Conservation (phyloP, 1,140 invertebrate species). For the Ostrea edulis region DNA sequence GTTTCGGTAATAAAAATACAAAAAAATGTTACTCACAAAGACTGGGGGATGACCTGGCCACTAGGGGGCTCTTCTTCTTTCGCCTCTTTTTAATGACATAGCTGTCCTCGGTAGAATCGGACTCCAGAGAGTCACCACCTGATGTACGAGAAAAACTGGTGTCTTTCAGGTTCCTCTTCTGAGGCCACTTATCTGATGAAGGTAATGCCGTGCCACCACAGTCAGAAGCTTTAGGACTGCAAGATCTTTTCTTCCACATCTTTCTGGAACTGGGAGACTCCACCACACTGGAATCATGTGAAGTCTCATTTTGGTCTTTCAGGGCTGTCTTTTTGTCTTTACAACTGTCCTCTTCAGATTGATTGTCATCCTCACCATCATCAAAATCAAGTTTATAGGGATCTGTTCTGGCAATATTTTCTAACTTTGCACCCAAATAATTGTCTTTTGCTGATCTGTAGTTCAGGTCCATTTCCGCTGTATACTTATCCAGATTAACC, state of each 20-base stretch:
- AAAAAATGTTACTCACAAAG: neutral
- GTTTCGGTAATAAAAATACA: no score
- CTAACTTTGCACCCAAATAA: slow-evolving; percentile 9
- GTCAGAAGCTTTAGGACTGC: neutral
- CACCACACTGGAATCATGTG: neutral
- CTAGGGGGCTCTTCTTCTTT: neutral
- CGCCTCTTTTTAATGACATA: slow-evolving; percentile 11
- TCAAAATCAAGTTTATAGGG: slow-evolving; percentile 24
- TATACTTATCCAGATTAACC: slow-evolving; percentile 43
- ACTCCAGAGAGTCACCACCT: neutral
- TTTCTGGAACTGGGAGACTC: neutral
- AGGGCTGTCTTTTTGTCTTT: neutral
- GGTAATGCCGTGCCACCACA: neutral
- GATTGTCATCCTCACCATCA: neutral
- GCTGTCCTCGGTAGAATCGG: neutral
- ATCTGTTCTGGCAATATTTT: neutral
- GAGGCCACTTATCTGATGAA: neutral
- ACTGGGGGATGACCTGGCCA: neutral
- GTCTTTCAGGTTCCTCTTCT: neutral
- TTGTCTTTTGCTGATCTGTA: neutral
- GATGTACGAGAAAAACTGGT: neutral
- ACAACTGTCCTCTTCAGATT: neutral
- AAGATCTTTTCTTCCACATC: neutral
- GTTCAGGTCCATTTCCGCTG: slow-evolving; percentile 8
- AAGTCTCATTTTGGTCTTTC: neutral